Evolutionary conservation across 2,797 vertebrate genomes (phyloP), one percentile per base, ranked within the genome.

Genomic region (Myripristis jacobus): DNA sequence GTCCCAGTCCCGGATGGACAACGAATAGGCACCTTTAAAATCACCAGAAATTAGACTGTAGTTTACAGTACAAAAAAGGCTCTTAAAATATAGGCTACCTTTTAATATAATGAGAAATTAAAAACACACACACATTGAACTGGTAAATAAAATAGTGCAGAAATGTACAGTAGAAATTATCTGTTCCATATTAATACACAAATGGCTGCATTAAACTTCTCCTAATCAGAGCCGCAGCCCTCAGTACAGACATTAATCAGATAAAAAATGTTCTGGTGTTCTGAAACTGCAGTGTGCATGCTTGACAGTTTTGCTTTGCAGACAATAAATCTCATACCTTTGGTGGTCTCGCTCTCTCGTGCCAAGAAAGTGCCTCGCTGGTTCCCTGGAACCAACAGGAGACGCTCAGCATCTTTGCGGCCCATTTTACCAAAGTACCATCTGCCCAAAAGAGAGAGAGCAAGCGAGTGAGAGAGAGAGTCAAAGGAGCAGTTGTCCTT

Each of bases 351-450:
- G 63, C 98, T 99, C 87, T 99, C 98, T 93, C 98, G 92, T 76
- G 94, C 96, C 94, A 99, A 92, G 91, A 97, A 99, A 66, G 97
- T 97, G 60, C 98, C 98, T 83, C 96, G 94, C 77, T 97, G 96
- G 90, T 98, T 99, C 58, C 97, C 98, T 68, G 96, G 96, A 88
- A 95, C 94, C 90, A 99, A 80, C 73, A 99, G 94, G 56, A 98
- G 94, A 60, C 98, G 95, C 89, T 99, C 98, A 1, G 98, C 96
- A 84, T 98, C 98, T 93, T 98, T 99, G 77, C 98, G 96, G 60
- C 97, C 97, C 97, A 99, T 97, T 95, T 98, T 98, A 60, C 97
- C 97, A 94, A 99, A 99, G 95, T 98, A 99, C 97, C 97, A 99
- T 86, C 97, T 99, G 90, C 46, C 56, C 16, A 82, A 87, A 88